Percentiles rank a stretch among this genome's conserved stretches.
phyloP scores from a whole-genome alignment of 1,140 invertebrate species.

The Coelopa frigida region DNA sequence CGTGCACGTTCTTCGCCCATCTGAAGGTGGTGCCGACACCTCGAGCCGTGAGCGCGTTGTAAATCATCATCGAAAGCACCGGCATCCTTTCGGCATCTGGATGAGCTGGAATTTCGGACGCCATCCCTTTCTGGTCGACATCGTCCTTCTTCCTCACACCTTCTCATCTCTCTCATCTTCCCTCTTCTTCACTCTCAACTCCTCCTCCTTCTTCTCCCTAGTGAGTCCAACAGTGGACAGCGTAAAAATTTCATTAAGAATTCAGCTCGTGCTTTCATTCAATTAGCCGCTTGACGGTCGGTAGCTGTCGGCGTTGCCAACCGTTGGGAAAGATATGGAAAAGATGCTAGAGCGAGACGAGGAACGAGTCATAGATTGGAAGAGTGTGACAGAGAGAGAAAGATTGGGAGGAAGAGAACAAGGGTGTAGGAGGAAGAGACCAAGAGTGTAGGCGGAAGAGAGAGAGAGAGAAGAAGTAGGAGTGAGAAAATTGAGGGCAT shows the following conservation, averaged over 20 bases:
- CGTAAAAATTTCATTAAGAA: conserved; percentile 10
- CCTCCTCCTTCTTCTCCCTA: background rate
- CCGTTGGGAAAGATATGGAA: no score
- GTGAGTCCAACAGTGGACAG: background rate
- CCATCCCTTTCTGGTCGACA: background rate
- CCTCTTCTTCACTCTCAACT: background rate
- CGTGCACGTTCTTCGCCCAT: no score
- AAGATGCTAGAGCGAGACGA: no score
- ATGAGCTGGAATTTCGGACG: background rate
- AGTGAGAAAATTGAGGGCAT: conserved; percentile 5
- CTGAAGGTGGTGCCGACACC: no score
- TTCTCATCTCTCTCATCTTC: background rate
- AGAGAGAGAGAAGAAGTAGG: no score
- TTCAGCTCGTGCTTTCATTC: conserved; percentile 9
- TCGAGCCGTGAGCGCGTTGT: no score
- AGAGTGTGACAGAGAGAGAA: no score
- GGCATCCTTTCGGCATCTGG: background rate
- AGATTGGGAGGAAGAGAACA: no score
- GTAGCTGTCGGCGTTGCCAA: no score
- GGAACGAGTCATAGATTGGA: no score
- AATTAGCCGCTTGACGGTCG: conserved; percentile 10
- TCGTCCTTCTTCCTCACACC: background rate
- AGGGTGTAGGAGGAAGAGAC: no score
- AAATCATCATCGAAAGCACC: background rate
- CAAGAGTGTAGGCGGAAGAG: no score